Percentiles rank a stretch among this genome's conserved stretches.
Conservation (phyloP, 2,113 vertebrate species). For the Psittacula cyanocephala region DNA sequence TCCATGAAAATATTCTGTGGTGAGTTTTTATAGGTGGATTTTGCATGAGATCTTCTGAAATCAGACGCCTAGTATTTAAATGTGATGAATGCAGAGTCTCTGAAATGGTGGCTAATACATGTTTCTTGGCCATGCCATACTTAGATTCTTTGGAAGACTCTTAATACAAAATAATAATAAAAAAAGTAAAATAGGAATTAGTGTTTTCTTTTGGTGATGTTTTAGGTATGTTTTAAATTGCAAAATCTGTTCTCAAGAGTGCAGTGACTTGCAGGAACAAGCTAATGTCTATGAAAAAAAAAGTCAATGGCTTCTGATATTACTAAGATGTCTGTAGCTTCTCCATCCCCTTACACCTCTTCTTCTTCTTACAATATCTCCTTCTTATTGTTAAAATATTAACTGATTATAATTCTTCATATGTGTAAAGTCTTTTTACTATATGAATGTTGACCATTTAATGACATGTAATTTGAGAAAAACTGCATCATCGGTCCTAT, state of each 20-base stretch:
- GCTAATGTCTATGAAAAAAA: not conserved
- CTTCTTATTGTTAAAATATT: conserved; percentile 9
- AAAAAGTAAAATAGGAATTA: conserved; percentile 1
- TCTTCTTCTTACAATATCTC: conserved; percentile 25
- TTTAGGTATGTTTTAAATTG: conserved; percentile 41
- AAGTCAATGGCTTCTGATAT: conserved; percentile 4
- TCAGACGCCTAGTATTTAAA: conserved; percentile 40
- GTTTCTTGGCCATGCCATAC: conserved; percentile 26
- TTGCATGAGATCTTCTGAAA: conserved; percentile 60
- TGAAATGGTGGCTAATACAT: conserved; percentile 38
- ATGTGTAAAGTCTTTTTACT: conserved; percentile 23
- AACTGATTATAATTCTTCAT: conserved; percentile 14
- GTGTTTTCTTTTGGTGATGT: conserved; percentile 51
- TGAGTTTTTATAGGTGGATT: conserved; percentile 56
- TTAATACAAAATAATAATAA: not conserved
- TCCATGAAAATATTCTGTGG: conserved; percentile 49
- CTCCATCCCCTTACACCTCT: not conserved
- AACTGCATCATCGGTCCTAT: not conserved
- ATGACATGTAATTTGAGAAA: not conserved
- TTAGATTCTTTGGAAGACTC: conserved; percentile 29
- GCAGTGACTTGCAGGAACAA: conserved; percentile 32
- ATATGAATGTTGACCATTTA: conserved; percentile 11
- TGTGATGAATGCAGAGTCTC: conserved; percentile 40
- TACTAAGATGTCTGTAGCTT: conserved; percentile 30
- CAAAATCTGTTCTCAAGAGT: conserved; percentile 44